Evolutionary conservation across 1,140 invertebrate species (phyloP).

Genomic region (Odontomachus brunneus): DNA sequence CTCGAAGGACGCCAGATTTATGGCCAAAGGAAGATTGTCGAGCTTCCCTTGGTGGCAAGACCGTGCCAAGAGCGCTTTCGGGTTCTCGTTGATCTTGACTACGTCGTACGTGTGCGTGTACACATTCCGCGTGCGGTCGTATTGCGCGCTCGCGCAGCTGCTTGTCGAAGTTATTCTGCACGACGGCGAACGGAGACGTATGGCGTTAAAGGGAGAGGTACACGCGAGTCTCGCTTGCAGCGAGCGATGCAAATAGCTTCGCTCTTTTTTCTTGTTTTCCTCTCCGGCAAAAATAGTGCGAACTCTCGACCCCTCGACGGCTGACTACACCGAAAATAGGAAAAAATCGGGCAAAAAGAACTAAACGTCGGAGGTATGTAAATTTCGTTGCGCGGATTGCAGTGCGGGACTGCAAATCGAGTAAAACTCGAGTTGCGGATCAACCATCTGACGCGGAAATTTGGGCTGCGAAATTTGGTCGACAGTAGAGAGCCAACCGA

Average conservation of each 20-base stretch:
- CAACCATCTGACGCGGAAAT: no score
- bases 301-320: no score
- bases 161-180: slow-evolving; percentile 19
- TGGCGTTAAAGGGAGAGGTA: neutral
- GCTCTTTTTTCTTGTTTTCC: no score
- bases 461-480: no score
- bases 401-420: no score
- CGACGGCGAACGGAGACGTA: neutral
- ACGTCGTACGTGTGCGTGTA: neutral
- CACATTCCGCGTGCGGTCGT: slow-evolving; percentile 4
- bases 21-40: slow-evolving; percentile 44
- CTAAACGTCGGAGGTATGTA: no score
- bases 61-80: slow-evolving; percentile 18
- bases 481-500: no score
- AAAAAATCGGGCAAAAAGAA: no score
- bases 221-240: neutral
- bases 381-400: no score
- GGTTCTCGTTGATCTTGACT: slow-evolving; percentile 55
- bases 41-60: slow-evolving; percentile 23
- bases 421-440: no score
- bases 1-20: slow-evolving; percentile 48
- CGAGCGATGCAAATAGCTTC: neutral
- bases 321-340: no score
- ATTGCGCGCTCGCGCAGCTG: neutral
- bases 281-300: no score